These are phyloP conservation scores for Drosophila nr. perissopoda DNA, from an alignment of 2,888 invertebrate genomes.

Conservation along the genomic window DNA sequence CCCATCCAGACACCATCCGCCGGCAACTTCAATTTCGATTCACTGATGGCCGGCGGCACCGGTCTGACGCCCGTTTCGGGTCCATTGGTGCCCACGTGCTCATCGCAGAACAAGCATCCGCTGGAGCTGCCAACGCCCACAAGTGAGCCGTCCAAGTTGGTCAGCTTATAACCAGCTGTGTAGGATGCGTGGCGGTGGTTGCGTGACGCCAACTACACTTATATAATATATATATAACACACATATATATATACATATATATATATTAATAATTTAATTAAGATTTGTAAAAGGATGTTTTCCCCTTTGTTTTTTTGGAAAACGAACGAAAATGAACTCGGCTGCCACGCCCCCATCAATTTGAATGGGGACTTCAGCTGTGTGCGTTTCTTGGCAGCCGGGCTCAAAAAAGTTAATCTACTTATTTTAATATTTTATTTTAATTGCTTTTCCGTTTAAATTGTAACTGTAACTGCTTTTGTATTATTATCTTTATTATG, in stretches of 20 bases:
- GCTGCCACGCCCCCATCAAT: constrained; percentile 9
- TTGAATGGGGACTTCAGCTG: background rate
- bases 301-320: constrained; percentile 62
- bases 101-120: constrained; percentile 90
- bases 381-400: constrained; percentile 1
- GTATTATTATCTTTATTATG: constrained; percentile 78
- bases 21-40: constrained; percentile 96
- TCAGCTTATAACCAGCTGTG: constrained; percentile 90
- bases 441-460: constrained; percentile 60
- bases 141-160: constrained; percentile 90
- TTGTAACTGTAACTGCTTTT: constrained; percentile 71
- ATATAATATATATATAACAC: constrained; percentile 57
- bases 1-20: constrained; percentile 95
- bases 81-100: constrained; percentile 89
- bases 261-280: constrained; percentile 50
- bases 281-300: constrained; percentile 65
- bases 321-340: constrained; percentile 31
- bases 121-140: constrained; percentile 90
- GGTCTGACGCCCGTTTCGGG: constrained; percentile 94
- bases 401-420: background rate
- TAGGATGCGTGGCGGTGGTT: constrained; percentile 62
- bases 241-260: constrained; percentile 2
- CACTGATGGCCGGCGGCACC: constrained; percentile 96
- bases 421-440: constrained; percentile 61
- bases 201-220: constrained; percentile 56